Evolutionary conservation across 2,113 vertebrate species (phyloP), one percentile per base, ranked within the genome.

Genomic region (Miniopterus natalensis): DNA sequence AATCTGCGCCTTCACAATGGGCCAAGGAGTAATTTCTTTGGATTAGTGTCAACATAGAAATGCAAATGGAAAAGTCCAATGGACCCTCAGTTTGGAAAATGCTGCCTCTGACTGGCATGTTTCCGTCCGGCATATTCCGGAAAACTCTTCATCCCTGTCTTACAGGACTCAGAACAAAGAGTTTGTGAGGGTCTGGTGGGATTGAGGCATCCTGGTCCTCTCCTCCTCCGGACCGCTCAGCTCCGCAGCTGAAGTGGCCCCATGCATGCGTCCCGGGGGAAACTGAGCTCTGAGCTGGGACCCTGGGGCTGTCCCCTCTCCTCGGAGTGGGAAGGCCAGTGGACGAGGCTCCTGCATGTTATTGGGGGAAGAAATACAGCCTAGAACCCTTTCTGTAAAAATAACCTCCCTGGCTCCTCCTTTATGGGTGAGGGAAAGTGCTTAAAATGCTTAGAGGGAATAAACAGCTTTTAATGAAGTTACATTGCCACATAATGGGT

Each of bases 401-500:
- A 94, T 89, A 95, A 74, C 93, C 95, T 97, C 95, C 85, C 25
- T 2, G 20, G 92, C 95, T 96, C 97, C 98, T 98, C 94, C 98
- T 98, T 98, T 97, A 98, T 98, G 98, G 98, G 98, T 97, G 96
- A 98, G 96, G 97, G 96, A 98, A 98, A 98, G 98, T 97, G 98
- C 98, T 98, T 99, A 98, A 98, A 98, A 98, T 98, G 98, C 98
- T 99, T 98, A 98, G 98, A 98, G 98, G 98, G 98, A 98, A 98
- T 99, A 99, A 99, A 99, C 99, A 99, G 98, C 98, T 98, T 99
- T 99, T 99, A 99, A 99, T 99, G 98, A 99, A 99, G 98, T 98
- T 99, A 98, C 98, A 98, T 98, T 98, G 98, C 98, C 97, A 98
- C 98, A 98, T 99, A 99, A 99, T 99, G 98, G 98, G 98, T 95